Conservation (phyloP, 2,113 vertebrate species). For the Machaerirhynchus nigripectus region DNA sequence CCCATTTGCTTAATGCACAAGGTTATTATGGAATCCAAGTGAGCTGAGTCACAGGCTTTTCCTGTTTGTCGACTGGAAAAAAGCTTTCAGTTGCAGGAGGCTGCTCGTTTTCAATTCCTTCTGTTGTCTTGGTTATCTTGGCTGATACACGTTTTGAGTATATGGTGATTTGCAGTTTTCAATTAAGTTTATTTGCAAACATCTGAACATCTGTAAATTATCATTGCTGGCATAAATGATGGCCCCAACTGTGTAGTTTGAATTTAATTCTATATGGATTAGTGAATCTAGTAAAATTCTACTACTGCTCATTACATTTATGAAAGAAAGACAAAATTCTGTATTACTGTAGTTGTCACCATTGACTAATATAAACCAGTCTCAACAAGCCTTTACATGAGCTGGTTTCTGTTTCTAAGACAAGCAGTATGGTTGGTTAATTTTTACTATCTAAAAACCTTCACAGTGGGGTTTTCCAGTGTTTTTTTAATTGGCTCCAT, state of each 20-base stretch:
- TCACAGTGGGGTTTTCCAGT: background rate
- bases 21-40: background rate
- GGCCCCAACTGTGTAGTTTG: background rate
- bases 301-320: background rate
- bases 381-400: background rate
- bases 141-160: background rate
- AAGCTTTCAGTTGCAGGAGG: constrained; percentile 12
- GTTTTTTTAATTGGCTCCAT: background rate
- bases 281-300: background rate
- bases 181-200: constrained; percentile 36
- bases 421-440: background rate
- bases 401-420: background rate
- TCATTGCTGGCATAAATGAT: background rate
- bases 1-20: background rate
- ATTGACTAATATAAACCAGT: background rate
- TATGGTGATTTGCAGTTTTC: constrained; percentile 21
- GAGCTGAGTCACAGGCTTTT: constrained; percentile 33
- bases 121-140: background rate
- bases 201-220: constrained; percentile 25
- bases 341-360: background rate
- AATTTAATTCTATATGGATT: background rate
- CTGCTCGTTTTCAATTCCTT: constrained; percentile 18
- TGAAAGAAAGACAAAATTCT: background rate
- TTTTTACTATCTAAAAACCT: background rate
- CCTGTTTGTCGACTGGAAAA: background rate